These are phyloP conservation scores for Athene cunicularia DNA, from an alignment of 2,113 vertebrate species.

Conservation along the genomic window DNA sequence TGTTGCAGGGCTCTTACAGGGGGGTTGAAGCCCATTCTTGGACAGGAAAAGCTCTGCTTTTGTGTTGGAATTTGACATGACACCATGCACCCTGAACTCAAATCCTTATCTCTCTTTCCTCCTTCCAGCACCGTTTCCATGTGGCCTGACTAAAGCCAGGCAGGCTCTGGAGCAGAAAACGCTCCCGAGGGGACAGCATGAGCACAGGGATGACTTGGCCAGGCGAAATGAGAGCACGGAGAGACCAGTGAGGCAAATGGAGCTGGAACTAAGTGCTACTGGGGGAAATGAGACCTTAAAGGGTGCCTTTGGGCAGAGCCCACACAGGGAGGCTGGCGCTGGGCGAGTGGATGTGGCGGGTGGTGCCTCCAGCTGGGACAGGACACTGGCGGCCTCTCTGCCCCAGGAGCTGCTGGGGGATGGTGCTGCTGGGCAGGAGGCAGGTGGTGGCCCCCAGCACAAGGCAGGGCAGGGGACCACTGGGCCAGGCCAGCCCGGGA, in stretches of 20 bases:
- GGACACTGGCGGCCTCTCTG: neutral
- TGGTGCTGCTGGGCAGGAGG: neutral
- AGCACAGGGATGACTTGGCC: neutral
- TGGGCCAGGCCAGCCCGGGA: neutral
- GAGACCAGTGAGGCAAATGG: neutral
- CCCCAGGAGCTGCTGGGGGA: neutral
- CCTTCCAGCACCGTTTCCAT: constrained; percentile 55
- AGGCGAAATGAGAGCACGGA: neutral
- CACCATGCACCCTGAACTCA: neutral
- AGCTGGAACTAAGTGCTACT: neutral
- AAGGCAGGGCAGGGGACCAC: fast-evolving
- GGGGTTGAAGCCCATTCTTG: neutral
- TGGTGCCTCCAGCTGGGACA: neutral
- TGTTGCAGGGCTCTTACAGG: neutral
- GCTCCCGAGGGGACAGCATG: fast-evolving
- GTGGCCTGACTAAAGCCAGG: constrained; percentile 53
- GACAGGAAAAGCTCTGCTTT: neutral
- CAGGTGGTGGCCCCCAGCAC: fast-evolving
- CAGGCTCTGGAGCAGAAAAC: neutral
- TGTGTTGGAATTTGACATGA: fast-evolving
- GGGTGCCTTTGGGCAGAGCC: neutral
- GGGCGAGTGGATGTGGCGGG: neutral
- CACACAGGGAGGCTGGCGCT: fast-evolving
- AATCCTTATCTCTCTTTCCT: neutral
- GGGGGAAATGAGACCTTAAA: neutral